A percentile compares a stretch with the other conserved stretches of the same genome.
phyloP scores from a whole-genome alignment of 1,140 invertebrate species.

The Hirudo medicinalis region DNA sequence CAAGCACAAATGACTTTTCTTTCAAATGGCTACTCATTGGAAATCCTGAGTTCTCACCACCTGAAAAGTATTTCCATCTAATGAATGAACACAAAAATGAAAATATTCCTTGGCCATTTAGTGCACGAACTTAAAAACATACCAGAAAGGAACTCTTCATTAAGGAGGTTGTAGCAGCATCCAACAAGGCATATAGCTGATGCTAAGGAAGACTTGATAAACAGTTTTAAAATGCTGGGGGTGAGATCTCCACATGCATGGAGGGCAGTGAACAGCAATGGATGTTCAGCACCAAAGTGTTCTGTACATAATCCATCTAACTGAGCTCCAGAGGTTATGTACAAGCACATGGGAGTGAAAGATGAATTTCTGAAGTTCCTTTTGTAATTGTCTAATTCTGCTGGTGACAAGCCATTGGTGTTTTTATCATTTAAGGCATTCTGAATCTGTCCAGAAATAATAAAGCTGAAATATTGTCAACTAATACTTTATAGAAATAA shows the following conservation, averaged over 20 bases:
- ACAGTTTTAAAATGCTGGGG: constrained; percentile 30
- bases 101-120: background rate
- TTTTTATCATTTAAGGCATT: constrained; percentile 4
- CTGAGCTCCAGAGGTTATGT: constrained; percentile 10
- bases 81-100: too few species aligned
- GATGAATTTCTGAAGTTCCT: background rate
- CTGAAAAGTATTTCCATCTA: background rate
- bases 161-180: constrained; percentile 36
- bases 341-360: constrained; percentile 6
- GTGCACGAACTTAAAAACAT: background rate
- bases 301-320: constrained; percentile 1
- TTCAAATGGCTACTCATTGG: constrained; percentile 54
- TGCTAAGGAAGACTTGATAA: constrained; percentile 25
- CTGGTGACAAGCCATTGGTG: background rate
- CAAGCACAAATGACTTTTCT: constrained; percentile 46
- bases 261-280: constrained; percentile 31
- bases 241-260: constrained; percentile 36
- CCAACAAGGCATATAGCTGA: constrained; percentile 31
- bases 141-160: constrained; percentile 28
- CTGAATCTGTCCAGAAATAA: background rate
- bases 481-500: background rate
- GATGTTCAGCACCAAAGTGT: background rate
- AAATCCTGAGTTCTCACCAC: constrained; percentile 39
- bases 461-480: background rate
- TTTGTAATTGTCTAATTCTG: background rate